Evolutionary conservation across 2,797 vertebrate species (phyloP), one percentile per base, ranked within the genome.

Genomic region (Echeneis naucrates): DNA sequence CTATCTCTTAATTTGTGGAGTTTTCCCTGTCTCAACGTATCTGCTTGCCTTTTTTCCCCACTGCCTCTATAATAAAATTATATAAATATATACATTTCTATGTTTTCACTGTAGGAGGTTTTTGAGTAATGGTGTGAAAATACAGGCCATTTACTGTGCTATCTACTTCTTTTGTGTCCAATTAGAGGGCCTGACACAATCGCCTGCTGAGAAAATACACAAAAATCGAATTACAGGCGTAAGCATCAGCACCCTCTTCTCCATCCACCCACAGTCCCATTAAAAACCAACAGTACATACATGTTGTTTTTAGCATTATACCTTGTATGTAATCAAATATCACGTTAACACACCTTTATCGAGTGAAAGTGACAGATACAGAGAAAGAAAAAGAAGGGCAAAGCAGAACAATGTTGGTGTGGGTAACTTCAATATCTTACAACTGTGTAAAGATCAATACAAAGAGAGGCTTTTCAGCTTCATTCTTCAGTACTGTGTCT

Each of bases 61-160:
- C 75, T 48, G 62, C 12, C 37, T 68, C 23, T 30, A 44, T 83
- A 89, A 87, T 87, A n/a, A n/a, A n/a, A n/a, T n/a, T n/a, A n/a
- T n/a, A n/a, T n/a, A n/a, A n/a, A n/a, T n/a, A n/a, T n/a, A n/a
- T 87, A 90, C 81, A 56, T 83, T 77, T 79, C 44, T 60, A 71
- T 76, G 70, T 81, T 85, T 89, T 83, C 70, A 76, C 82, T 65
- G 68, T 63, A 45, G 80, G 82, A 82, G 65, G 70, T 81, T 78
- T 80, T 86, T 65, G 67, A 81, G 78, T 87, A 86, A 86, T 86
- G 77, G 82, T 83, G 77, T 75, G 77, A 82, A 83, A 80, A 85
- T 76, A 50, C 75, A 78, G 68, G 60, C 77, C 82, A 78, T 87
- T 91, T 84, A 85, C 63, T 78, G 57, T 80, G 87, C 63, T 56